Base-by-base conservation (phyloP, 2,797 vertebrate species). In the Acrossocheilus wenchowensis region DNA sequence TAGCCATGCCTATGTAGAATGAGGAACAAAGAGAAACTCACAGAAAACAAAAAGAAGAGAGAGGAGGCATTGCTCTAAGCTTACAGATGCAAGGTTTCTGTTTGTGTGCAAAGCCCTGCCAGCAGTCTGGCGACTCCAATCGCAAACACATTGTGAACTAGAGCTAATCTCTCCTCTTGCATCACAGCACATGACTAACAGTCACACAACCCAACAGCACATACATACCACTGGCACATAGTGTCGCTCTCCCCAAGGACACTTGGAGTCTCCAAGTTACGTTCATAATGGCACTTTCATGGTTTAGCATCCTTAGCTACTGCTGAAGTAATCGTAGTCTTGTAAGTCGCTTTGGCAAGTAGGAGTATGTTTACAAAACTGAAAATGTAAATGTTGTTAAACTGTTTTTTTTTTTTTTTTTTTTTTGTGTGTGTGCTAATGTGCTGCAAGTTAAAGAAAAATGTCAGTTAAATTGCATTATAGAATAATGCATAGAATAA, bases 151-250 rank as follows among this genome's bases (percentile, higher is more conserved):
- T 36, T 86, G 68, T 50, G 68, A 81, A 73, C 84, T 64, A 71
- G 52, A 52, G 41, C 86, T 89, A 89, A 89, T 89, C 88, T 86
- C 78, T 80, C 81, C 66, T 39, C 69, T 78, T 83, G 73, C 81
- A 87, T 81, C 86, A 86, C 71, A 54, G 62, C 86, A 88, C 77
- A 78, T 82, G 78, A 85, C 84, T 74, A 71, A 85, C 52, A 72
- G 73, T 71, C 78, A 60, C 78, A 84, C 77, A 72, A 5, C 52
- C 54, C 77, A 62, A 78, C 30, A 69, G 62, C 11, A 74, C 30
- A 64, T 57, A 64, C 60, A 23, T 50, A 43, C 48, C 73, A 39
- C 43, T 81, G 34, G 36, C 81, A 57, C 39, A 81, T 19, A 43
- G 39, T 71, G 34, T 60, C 17, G 11, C 39, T 43, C 64, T 68